Evolutionary conservation across 2,113 vertebrate genomes (phyloP).

Genomic region (Actenoides hombroni): DNA sequence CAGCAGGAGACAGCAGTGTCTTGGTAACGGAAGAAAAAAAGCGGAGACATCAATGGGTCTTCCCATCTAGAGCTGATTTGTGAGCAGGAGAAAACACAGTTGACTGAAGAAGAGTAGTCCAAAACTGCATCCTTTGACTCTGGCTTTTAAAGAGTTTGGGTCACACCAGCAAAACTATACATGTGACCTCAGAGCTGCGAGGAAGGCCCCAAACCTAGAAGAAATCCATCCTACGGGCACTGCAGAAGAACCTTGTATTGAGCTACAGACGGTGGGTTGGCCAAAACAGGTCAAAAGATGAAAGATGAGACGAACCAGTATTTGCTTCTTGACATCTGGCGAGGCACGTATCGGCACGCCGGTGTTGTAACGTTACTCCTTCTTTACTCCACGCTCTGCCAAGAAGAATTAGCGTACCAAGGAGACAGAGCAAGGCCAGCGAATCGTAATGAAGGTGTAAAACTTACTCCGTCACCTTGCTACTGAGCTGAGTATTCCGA

Average conservation of each 20-base stretch:
- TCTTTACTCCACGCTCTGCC: not conserved
- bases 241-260: not conserved
- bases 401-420: not conserved
- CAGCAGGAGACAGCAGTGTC: not conserved
- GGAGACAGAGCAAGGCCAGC: not conserved
- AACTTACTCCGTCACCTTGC: not conserved
- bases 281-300: not conserved
- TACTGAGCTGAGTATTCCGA: not conserved
- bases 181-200: rapidly evolving
- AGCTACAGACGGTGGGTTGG: not conserved
- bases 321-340: not conserved
- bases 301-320: not conserved
- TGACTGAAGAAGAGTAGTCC: not conserved
- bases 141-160: not conserved
- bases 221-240: not conserved
- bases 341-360: rapidly evolving
- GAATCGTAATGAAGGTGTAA: rapidly evolving
- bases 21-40: not conserved
- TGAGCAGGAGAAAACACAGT: not conserved
- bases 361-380: too few species aligned
- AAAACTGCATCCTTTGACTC: not conserved
- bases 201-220: not conserved
- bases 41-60: not conserved
- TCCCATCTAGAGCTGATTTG: not conserved
- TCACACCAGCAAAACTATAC: not conserved